Percentiles rank a stretch among this genome's conserved stretches.
Conservation (phyloP, 2,888 invertebrate species). For the Aleiodes leptofemur region DNA sequence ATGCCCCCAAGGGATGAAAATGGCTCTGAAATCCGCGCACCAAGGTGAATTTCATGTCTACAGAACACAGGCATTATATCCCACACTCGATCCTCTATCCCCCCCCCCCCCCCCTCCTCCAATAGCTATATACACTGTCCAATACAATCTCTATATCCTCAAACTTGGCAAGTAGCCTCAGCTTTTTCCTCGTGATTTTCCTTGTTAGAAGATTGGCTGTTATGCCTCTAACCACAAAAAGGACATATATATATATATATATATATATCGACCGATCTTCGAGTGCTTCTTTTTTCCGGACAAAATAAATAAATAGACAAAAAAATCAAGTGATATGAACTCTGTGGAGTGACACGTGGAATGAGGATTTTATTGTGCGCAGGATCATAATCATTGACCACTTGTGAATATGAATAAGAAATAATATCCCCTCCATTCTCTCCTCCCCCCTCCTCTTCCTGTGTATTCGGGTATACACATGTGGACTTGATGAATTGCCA, state of each 20-base stretch:
- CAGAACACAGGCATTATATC: conserved; percentile 1
- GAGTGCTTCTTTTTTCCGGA: too few species aligned
- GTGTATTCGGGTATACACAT: conserved; percentile 5
- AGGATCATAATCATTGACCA: not conserved
- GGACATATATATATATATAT: not conserved
- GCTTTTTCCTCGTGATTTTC: conserved; percentile 26
- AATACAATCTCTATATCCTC: conserved; percentile 6
- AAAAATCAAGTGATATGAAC: too few species aligned
- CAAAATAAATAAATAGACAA: too few species aligned
- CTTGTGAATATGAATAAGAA: conserved; percentile 1
- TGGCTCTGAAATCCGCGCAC: conserved; percentile 15
- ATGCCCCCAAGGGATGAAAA: conserved; percentile 17
- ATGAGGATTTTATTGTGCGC: too few species aligned
- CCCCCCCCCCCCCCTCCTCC: too few species aligned
- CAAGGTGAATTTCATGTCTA: conserved; percentile 30
- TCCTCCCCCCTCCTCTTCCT: not conserved
- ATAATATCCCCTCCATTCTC: not conserved
- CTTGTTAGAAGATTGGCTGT: conserved; percentile 28
- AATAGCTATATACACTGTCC: not conserved
- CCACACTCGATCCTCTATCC: not conserved
- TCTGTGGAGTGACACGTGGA: too few species aligned
- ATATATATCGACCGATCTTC: not conserved
- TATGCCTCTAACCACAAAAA: too few species aligned
- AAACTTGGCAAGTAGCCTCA: not conserved
- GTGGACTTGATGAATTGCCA: conserved; percentile 23